Percentiles rank a stretch among this genome's conserved stretches.
Evolutionary conservation across 2,113 vertebrate genomes (phyloP).

Genomic region (Eptesicus fuscus): DNA sequence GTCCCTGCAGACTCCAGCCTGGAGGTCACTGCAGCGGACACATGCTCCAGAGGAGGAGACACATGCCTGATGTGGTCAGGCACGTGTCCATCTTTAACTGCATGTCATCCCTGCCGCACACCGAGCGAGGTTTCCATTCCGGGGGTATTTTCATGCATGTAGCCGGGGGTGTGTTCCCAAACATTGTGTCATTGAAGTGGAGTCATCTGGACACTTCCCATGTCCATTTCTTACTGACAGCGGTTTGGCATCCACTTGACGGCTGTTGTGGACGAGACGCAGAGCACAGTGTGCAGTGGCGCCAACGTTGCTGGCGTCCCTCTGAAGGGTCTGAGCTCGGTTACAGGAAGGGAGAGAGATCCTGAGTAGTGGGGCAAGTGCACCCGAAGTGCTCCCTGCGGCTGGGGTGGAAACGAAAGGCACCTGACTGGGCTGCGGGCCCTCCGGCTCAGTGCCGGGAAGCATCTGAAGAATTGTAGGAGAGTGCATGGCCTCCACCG

Average conservation of each 20-base stretch:
- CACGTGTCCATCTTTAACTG: conserved; percentile 84
- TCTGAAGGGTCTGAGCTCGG: not conserved
- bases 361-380: not conserved
- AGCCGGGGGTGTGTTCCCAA: not conserved
- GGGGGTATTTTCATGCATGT: not conserved
- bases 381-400: conserved; percentile 53
- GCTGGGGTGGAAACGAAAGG: conserved; percentile 88
- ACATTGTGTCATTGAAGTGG: not conserved
- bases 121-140: conserved; percentile 85
- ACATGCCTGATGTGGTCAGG: conserved; percentile 87
- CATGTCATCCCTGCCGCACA: conserved; percentile 85
- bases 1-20: conserved; percentile 85
- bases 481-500: not conserved
- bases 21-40: conserved; percentile 85
- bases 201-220: not conserved
- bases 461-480: conserved; percentile 86
- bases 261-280: not conserved
- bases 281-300: not conserved
- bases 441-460: conserved; percentile 86
- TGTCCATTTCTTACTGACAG: not conserved
- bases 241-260: not conserved
- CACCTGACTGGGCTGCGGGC: conserved; percentile 88
- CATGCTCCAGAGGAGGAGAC: conserved; percentile 86
- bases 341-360: not conserved
- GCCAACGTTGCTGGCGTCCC: not conserved